A percentile compares a stretch with the other conserved stretches of the same genome.
Conservation (phyloP, 2,888 invertebrate species). For the Polyommatus iphigenia region DNA sequence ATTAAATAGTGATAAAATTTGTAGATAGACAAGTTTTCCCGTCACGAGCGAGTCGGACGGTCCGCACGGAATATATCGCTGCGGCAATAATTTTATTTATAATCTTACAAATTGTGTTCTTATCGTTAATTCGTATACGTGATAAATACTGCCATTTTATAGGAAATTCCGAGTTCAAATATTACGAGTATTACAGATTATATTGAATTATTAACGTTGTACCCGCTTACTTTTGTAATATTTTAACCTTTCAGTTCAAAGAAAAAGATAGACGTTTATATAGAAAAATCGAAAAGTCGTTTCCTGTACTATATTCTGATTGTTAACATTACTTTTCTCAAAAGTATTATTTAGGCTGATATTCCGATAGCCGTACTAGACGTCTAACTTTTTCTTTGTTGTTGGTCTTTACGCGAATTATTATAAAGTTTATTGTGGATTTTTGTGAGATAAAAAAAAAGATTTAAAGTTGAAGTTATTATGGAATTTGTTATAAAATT, state of each 20-base stretch:
- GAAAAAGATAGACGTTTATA: not conserved
- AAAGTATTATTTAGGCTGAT: not conserved
- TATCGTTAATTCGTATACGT: constrained; percentile 67
- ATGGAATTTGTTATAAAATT: not conserved
- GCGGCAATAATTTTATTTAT: constrained; percentile 63
- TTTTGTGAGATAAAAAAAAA: not conserved
- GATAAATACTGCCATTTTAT: constrained; percentile 76
- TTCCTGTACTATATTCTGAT: not conserved
- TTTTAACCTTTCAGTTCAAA: not conserved
- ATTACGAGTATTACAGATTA: constrained; percentile 48
- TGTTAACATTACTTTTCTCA: not conserved
- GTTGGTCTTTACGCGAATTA: not conserved
- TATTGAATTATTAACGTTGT: constrained; percentile 41
- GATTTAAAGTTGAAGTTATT: not conserved
- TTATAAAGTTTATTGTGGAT: not conserved
- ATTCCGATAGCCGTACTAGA: not conserved
- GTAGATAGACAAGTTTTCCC: not conserved
- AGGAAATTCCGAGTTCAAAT: constrained; percentile 55
- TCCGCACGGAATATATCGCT: constrained; percentile 43
- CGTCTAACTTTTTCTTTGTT: constrained; percentile 10
- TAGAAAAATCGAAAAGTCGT: not conserved
- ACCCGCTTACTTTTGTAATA: constrained; percentile 43
- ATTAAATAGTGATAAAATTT: not conserved
- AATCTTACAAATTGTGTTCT: constrained; percentile 54
- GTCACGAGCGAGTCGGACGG: not conserved